Evolutionary conservation across 2,113 vertebrate genomes (phyloP), one percentile per base, ranked within the genome.

Genomic region (Stigmatopora argus): DNA sequence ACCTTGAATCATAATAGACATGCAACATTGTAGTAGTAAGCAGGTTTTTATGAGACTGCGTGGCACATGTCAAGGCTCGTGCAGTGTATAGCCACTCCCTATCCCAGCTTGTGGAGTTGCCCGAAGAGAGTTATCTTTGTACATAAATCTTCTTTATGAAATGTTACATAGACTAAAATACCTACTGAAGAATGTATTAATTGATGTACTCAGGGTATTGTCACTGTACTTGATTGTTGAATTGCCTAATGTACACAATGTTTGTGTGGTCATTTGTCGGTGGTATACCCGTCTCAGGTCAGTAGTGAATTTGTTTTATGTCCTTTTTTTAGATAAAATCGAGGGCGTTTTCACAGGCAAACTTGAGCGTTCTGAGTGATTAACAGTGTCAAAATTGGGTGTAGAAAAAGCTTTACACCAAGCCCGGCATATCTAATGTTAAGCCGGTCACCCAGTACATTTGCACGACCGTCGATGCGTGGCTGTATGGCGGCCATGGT

Each of bases 251-350:
- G 60, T 38, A 38, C 35, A 38, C 35, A 38, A 7, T 38, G 35
- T 38, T 56, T 72, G 56, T 74, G 65, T 67, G 67, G 41, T 23
- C 11, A 11, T 55, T 60, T 55, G 57, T 66, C 35, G 4, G 59
- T n/a, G 80, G 73, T 87, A 80, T 80, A 75, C 78, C n/a, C n/a
- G n/a, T n/a, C n/a, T n/a, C n/a, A n/a, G n/a, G n/a, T 86, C 81
- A 77, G 75, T 82, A 81, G 70, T 79, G 64, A 79, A 68, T 79
- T n/a, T n/a, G n/a, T n/a, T n/a, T n/a, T n/a, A n/a, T n/a, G n/a
- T n/a, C n/a, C 83, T 88, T 89, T 90, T 86, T 89, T 83, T 88
- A 85, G 85, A 80, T 78, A 70, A 67, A 82, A 86, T 87, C 78
- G 81, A 82, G 86, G 82, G 73, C 85, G 80, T 67, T 73, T 85